Evolutionary conservation across 2,888 invertebrate genomes (phyloP), one percentile per base, ranked within the genome.

Genomic region (Calephelis perditalis): DNA sequence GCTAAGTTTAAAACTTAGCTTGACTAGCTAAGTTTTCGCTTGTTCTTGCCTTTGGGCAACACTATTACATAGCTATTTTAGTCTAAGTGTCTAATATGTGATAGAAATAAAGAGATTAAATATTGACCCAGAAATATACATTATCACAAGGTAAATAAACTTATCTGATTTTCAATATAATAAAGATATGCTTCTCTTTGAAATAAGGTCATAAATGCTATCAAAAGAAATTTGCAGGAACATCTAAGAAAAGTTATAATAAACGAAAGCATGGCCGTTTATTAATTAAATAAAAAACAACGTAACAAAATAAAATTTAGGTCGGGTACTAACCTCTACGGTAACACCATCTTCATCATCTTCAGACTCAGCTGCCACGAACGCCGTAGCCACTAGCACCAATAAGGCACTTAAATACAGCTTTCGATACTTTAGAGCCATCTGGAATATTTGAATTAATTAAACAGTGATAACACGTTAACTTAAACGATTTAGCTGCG

Each of bases 271-370:
- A 40, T 6, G 40, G 40, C 8, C 8, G 40, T 8, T 35, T 36
- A 6, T 36, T 45, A 11, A 37, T 36, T 40, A 63, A n/a, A 11
- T 57, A 72, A 75, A 73, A 35, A 54, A 35, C 7, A 36, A 36
- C 54, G 52, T 52, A 12, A 15, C 11, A 52, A 52, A 52, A 52
- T 52, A 52, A 52, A 54, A 54, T 54, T 70, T 76, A 71, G 71
- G 67, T 67, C 65, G 68, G 64, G 58, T 57, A 64, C 86, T 84
- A 81, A 89, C 89, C 86, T 89, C 89, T 62, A 90, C 81, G 11
- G 80, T 79, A 7, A 78, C 79, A 70, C 73, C 88, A 65, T 86
- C 86, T 58, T 82, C 82, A 12, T 70, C 64, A 60, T 84, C 81
- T 0, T 79, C 75, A 56, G 56, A 70, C 5, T 83, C 81, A 8